Conservation (phyloP, 2,113 vertebrate species). For the Melanostigma gelatinosum region DNA sequence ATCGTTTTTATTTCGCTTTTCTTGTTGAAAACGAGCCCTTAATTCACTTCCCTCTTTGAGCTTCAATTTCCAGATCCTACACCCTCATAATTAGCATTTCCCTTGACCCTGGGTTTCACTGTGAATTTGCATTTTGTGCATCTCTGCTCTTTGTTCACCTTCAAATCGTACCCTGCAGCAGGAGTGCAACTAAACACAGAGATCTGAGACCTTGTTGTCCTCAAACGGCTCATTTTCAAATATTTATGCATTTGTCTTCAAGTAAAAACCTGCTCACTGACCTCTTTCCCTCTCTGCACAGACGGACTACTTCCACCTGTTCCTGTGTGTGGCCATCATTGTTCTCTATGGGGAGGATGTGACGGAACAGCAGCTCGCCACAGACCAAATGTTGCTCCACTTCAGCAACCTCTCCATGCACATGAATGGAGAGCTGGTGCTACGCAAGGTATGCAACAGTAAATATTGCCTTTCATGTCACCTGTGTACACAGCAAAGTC, state of each 20-base stretch:
- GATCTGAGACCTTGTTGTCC: neutral
- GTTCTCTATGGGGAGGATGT: constrained; percentile 96
- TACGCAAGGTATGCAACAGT: constrained; percentile 88
- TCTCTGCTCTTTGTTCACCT: constrained; percentile 1
- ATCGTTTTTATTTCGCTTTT: neutral
- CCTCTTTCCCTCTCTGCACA: constrained; percentile 60
- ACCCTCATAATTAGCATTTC: neutral
- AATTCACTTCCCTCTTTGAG: neutral
- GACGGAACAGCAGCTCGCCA: constrained; percentile 92
- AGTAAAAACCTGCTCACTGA: neutral
- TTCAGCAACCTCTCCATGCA: constrained; percentile 98
- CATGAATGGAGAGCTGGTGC: constrained; percentile 97
- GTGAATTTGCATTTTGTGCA: constrained; percentile 14
- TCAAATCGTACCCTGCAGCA: neutral
- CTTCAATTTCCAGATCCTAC: neutral
- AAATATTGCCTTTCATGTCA: neutral
- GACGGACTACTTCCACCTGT: constrained; percentile 99
- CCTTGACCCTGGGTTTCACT: neutral
- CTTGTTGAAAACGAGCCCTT: neutral
- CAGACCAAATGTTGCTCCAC: constrained; percentile 98
- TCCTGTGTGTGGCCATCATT: constrained; percentile 96
- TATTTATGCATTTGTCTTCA: neutral
- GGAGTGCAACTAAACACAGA: neutral
- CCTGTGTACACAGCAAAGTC: too few species aligned
- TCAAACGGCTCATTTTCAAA: neutral